Evolutionary conservation across 2,888 invertebrate genomes (phyloP), one percentile per base, ranked within the genome.

Genomic region (Torymus auratus): DNA sequence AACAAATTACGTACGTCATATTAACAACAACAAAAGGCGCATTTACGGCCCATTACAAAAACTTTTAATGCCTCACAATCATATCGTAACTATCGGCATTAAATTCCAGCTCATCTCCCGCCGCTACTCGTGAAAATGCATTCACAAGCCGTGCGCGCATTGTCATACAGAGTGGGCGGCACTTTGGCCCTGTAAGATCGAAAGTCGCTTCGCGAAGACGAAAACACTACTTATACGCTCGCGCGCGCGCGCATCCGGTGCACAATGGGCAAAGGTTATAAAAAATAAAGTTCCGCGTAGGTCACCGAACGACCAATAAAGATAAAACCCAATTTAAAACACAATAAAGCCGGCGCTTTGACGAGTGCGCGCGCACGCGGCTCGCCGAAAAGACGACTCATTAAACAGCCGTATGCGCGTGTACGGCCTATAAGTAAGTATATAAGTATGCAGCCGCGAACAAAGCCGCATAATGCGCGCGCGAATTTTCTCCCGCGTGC

Each of bases 261-360:
- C 20, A 14, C 23, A 23, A 53, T 41, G 28, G 52, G 58, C n/a
- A 41, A 64, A 62, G 41, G 41, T 41, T 41, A 64, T n/a, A 67
- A 50, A 61, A 10, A 67, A 55, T 64, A 73, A 69, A 41, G 41
- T 7, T 7, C 7, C 41, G 7, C 41, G 41, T 69, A 23, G 60
- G 71, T 80, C 75, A 56, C 28, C 11, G 7, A 65, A 71, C 74
- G 62, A 61, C 7, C 71, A 71, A n/a, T 80, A 80, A 80, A 80
- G 62, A 11, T 56, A 67, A 72, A 80, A 68, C 23, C 67, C 13
- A 80, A 80, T 80, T 76, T 72, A 41, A 72, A 65, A 41, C n/a
- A 76, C 72, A 76, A 72, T 80, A 76, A 76, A 67, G 55, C 55
- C 61, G 65, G 55, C 56, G 50, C 60, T 70, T 69, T 67, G 80